Evolutionary conservation across 2,888 invertebrate species (phyloP).

Genomic region (Oscheius sp.): DNA sequence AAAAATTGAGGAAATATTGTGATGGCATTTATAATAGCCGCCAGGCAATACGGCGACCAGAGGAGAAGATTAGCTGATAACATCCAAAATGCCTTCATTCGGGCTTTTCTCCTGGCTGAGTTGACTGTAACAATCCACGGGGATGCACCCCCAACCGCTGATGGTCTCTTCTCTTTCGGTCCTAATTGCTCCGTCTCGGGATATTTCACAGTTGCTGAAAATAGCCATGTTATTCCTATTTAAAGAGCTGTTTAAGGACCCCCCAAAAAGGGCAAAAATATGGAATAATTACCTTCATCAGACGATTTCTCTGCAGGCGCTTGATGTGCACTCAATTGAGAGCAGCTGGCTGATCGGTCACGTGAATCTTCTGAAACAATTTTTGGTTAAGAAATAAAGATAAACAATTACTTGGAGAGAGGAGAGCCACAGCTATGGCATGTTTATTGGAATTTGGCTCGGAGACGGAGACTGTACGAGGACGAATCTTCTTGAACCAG

Average conservation of each 20-base stretch:
- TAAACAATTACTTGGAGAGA: constrained; percentile 13
- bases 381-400: neutral
- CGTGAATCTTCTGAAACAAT: constrained; percentile 12
- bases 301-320: neutral
- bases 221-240: neutral
- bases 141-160: neutral
- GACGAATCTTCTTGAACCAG: constrained; percentile 18
- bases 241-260: neutral
- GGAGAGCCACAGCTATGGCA: neutral
- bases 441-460: neutral
- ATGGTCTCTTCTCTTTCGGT: neutral
- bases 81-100: constrained; percentile 60
- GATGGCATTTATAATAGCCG: constrained; percentile 51
- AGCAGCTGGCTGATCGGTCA: constrained; percentile 31
- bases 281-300: constrained; percentile 30
- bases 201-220: constrained; percentile 4
- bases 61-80: constrained; percentile 56
- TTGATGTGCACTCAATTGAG: constrained; percentile 25
- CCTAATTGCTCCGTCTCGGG: constrained; percentile 10
- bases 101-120: constrained; percentile 46
- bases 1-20: constrained; percentile 41
- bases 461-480: constrained; percentile 3
- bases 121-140: constrained; percentile 50
- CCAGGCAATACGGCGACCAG: constrained; percentile 59
- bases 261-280: neutral